Conservation (phyloP, 2,888 invertebrate genomes). For the Lymantria dispar region DNA sequence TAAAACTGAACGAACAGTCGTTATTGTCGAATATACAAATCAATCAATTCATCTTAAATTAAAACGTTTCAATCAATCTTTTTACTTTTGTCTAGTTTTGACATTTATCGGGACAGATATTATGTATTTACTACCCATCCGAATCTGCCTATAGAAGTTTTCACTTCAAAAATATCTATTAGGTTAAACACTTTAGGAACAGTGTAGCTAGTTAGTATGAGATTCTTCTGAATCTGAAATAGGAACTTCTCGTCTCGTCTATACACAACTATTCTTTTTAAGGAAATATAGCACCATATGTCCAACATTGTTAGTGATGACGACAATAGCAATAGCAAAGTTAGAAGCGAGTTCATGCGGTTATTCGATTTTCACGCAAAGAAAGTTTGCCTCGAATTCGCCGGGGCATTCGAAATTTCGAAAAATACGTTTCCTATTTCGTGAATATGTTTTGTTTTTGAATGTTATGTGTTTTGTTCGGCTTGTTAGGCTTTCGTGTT, state of each 20-base stretch:
- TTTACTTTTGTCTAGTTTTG: too few relatives aligned
- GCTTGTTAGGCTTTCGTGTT: neutral
- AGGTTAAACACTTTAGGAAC: too few relatives aligned
- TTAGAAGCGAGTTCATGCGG: slow-evolving; percentile 11
- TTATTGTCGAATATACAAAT: too few relatives aligned
- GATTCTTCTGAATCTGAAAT: too few relatives aligned
- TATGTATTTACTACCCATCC: too few relatives aligned
- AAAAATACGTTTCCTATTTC: slow-evolving; percentile 11
- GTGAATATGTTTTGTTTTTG: neutral
- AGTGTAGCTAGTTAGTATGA: too few relatives aligned
- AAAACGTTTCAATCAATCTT: too few relatives aligned
- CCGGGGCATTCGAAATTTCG: slow-evolving; percentile 9
- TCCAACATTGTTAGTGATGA: slow-evolving; percentile 19
- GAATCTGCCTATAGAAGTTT: too few relatives aligned
- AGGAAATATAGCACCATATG: slow-evolving; percentile 3
- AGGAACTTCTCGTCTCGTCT: neutral
- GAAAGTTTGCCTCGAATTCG: slow-evolving; percentile 18
- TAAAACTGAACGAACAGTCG: too few relatives aligned
- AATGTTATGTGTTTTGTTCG: neutral
- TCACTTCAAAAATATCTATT: too few relatives aligned
- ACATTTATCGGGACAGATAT: too few relatives aligned
- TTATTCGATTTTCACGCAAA: slow-evolving; percentile 26
- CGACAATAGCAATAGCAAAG: slow-evolving; percentile 18
- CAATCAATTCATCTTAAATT: too few relatives aligned
- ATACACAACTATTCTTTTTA: slow-evolving; percentile 1